Percentiles rank a stretch among this genome's conserved stretches.
These are phyloP conservation scores for Brenthis daphne DNA, from an alignment of 2,888 invertebrate species.

Conservation along the genomic window DNA sequence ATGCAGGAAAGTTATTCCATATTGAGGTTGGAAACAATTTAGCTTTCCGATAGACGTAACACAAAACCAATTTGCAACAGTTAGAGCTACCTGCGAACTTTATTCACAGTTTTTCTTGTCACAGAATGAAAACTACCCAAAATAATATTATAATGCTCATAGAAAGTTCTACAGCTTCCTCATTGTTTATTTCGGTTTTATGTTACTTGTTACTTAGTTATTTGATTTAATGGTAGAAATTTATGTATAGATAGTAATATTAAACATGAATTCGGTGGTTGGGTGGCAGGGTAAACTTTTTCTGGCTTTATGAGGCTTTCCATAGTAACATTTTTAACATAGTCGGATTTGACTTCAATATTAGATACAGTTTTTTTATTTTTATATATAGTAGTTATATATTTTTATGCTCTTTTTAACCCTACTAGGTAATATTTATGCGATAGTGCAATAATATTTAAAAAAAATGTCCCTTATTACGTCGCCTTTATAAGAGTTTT, in stretches of 20 bases:
- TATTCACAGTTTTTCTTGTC: constrained; percentile 31
- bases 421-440: too few species aligned
- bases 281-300: too few species aligned
- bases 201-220: constrained; percentile 17
- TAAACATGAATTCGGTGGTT: too few species aligned
- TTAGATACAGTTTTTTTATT: too few species aligned
- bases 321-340: too few species aligned
- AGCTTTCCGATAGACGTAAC: constrained; percentile 58
- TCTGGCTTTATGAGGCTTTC: too few species aligned
- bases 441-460: too few species aligned
- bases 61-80: constrained; percentile 44
- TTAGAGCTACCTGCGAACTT: constrained; percentile 39
- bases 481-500: too few species aligned
- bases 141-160: neutral
- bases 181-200: constrained; percentile 13
- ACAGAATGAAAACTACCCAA: neutral
- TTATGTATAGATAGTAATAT: neutral
- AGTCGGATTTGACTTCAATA: too few species aligned
- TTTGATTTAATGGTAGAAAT: constrained; percentile 7
- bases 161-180: neutral
- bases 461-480: too few species aligned
- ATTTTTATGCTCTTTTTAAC: too few species aligned
- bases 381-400: too few species aligned
- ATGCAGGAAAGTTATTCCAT: constrained; percentile 43
- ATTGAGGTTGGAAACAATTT: constrained; percentile 75